These are phyloP conservation scores for Salarias fasciatus DNA, from an alignment of 2,797 vertebrate species.

Conservation along the genomic window DNA sequence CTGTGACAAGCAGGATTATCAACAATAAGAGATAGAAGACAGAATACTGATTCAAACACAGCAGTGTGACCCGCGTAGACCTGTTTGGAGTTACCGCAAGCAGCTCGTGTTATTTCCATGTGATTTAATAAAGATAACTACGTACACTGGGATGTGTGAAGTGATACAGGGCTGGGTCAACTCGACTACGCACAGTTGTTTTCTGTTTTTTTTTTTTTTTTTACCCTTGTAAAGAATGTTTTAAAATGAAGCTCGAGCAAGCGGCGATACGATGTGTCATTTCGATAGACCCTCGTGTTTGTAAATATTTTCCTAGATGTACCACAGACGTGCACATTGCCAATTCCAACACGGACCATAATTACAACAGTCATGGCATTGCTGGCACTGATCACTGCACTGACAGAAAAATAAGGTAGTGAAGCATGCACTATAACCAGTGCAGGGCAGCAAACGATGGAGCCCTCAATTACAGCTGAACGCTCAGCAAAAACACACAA, in stretches of 20 bases:
- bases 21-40: background rate
- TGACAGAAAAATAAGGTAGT: background rate
- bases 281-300: no score
- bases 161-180: no score
- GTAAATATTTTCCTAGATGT: no score
- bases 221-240: no score
- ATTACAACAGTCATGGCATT: background rate
- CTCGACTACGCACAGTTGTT: no score
- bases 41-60: background rate
- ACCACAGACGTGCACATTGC: no score
- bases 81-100: background rate
- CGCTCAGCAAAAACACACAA: background rate
- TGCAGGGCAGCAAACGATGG: constrained; percentile 9
- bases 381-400: background rate
- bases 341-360: no score
- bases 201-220: no score
- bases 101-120: background rate
- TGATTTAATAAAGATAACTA: background rate
- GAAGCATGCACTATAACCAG: constrained; percentile 3
- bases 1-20: background rate
- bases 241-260: no score
- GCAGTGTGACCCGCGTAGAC: background rate
- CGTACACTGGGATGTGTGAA: no score
- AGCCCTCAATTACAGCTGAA: constrained; percentile 9
- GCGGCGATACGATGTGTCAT: no score